Evolutionary conservation across 2,797 vertebrate species (phyloP).

Genomic region (Dendrocincla fuliginosa): DNA sequence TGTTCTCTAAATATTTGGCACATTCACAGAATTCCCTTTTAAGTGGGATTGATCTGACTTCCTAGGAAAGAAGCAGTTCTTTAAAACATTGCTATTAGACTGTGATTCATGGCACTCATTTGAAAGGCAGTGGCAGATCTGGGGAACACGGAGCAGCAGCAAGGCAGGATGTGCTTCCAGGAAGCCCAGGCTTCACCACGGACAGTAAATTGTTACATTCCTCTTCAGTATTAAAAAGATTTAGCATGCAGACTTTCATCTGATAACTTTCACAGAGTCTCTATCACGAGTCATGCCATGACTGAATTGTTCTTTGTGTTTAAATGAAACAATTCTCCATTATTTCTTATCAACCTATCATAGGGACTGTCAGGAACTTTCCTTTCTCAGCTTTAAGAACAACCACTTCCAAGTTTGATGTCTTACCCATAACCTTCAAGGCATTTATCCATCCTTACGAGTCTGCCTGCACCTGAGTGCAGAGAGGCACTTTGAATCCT

Average conservation of each 20-base stretch:
- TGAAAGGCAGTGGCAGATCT: background rate
- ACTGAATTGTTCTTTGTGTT: slow-evolving; percentile 22
- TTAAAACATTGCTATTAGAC: background rate
- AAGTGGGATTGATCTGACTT: background rate
- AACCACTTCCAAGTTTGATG: background rate
- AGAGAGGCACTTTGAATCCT: background rate
- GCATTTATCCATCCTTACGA: background rate
- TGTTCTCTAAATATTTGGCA: background rate
- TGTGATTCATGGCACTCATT: background rate
- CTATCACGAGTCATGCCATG: background rate
- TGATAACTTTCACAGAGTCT: slow-evolving; percentile 11
- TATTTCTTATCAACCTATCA: background rate
- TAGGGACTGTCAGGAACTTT: background rate
- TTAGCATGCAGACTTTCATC: background rate
- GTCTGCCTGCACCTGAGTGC: background rate
- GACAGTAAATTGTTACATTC: background rate
- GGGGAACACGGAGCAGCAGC: background rate
- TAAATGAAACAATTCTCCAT: background rate
- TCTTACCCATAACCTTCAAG: background rate
- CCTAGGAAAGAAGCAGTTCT: background rate
- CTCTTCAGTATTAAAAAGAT: background rate
- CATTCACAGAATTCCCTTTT: background rate
- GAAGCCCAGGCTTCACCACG: background rate
- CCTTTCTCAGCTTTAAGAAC: background rate
- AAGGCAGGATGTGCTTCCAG: background rate